Base-by-base conservation (phyloP, 2,797 vertebrate species). In the Pelochelys cantorii region DNA sequence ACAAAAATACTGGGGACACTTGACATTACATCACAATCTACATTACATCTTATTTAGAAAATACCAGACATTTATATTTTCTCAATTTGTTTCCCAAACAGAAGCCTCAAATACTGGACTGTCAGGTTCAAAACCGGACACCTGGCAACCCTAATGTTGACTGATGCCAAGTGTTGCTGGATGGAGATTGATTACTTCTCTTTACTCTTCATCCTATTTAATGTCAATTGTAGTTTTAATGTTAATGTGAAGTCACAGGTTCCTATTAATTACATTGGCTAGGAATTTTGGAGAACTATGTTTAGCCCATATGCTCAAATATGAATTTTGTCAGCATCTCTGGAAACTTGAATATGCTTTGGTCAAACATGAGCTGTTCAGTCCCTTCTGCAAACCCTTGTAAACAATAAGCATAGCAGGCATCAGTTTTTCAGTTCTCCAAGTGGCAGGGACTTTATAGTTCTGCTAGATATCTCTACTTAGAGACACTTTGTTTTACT, bases 291-390 rank as follows among this genome's bases (percentile, higher is more conserved):
- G 23, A 27, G 13, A 48, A 12, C 8, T 20, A n/a, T n/a, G 65
- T 68, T n/a, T 34, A 68, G 17, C 37, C 42, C 71, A 75, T 75
- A 48, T 48, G 71, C 13, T 75, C 71, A 48, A 48, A 75, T 48
- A 27, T 75, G 11, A 48, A 27, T 48, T 48, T 25, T 42, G 42
- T 48, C 74, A 77, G 52, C 25, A 48, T 77, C 42, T 42, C 42
- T 77, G 74, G 42, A 77, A 27, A 11, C 25, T 27, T 48, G 23
- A 75, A 75, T 75, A 23, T 94, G 78, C 95, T 92, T 93, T 87
- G 80, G 88, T 95, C 95, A 85, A 90, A 86, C 34, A 59, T 86
- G 71, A 86, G 53, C 68, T 81, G 52, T 74, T 34, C n/a, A 37
- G 20, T 71, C 10, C 34, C 34, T 71, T 71, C 34, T 71, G 23